Base-by-base conservation (phyloP, 2,888 invertebrate species). In the Esperia sulphurella region DNA sequence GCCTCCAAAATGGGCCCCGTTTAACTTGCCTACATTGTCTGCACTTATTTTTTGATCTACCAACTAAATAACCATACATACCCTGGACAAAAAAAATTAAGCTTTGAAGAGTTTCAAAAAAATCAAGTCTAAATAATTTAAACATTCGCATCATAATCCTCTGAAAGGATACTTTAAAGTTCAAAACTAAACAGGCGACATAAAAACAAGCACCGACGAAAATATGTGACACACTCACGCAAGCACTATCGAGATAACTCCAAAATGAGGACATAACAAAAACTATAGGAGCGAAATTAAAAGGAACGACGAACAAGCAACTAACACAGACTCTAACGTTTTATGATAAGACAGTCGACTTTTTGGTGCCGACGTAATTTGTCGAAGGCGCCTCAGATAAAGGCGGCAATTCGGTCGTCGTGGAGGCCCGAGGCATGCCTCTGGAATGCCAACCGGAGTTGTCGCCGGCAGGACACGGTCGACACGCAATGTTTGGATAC, bases 301-400 rank as follows among this genome's bases (percentile, higher is more conserved):
- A 88, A 83, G 85, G 74, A 79, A 73, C 80, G 78, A 77, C 75
- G 78, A 76, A 82, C 85, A 82, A 79, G 79, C 85, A 77, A 79
- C 82, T 79, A 82, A 81, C 81, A 80, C 78, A 75, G 71, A 53
- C 72, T 70, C 81, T 80, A 83, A 83, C 78, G 75, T 77, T 76
- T 70, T 75, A 68, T 78, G 87, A 87, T 87, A 88, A 85, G 76
- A 72, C 71, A 65, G 73, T 76, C 71, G 75, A 71, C 75, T 82
- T 84, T 84, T 83, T 79, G 79, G 83, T 63, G 68, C 78, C 83
- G 81, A 75, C 78, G 81, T 87, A 87, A 87, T 88, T 87, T 87
- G 88, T 88, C 85, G 82, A 73, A 87, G 88, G 88, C 87, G 88
- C 88, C 87, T 74, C 69, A 80, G 87, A 87, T 88, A 88, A 86